Percentiles rank a stretch among this genome's conserved stretches.
Evolutionary conservation across 2,797 vertebrate genomes (phyloP).

Genomic region (Pseudochirops cupreus): DNA sequence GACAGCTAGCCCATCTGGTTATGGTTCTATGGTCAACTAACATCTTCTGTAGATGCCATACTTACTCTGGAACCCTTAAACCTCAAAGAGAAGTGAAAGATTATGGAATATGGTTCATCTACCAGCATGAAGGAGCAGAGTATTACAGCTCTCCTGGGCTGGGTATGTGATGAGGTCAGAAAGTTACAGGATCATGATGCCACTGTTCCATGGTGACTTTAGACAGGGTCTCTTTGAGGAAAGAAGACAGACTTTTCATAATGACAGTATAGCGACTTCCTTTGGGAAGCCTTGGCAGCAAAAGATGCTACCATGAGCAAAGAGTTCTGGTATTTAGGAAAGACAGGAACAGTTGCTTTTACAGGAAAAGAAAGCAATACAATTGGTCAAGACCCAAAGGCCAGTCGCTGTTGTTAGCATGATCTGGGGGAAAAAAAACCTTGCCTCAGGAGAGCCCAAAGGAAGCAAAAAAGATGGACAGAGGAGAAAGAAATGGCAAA

Average conservation of each 20-base stretch:
- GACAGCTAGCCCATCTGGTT: not conserved
- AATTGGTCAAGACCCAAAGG: not conserved
- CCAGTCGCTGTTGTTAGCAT: not conserved
- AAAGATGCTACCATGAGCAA: not conserved
- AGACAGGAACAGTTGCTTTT: not conserved
- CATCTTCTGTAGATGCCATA: not conserved
- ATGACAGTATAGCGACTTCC: not conserved
- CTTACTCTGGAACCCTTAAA: not conserved
- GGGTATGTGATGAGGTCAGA: slow-evolving; percentile 1
- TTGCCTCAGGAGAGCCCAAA: not conserved
- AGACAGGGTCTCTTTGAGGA: not conserved
- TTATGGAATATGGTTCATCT: not conserved
- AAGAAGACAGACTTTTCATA: not conserved
- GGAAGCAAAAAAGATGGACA: not conserved
- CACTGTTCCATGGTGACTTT: not conserved
- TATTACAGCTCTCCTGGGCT: slow-evolving; percentile 30
- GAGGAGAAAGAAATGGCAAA: not conserved
- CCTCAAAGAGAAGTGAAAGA: slow-evolving; percentile 34
- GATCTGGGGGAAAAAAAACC: not conserved
- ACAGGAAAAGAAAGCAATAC: not conserved
- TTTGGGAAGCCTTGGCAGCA: not conserved
- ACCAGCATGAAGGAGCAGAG: not conserved
- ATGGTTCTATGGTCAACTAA: not conserved
- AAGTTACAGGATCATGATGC: not conserved
- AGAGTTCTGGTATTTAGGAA: not conserved